phyloP scores from a whole-genome alignment of 30 jellyfish, hydroid and myxozoan genomes.

The Haliclystus octoradiatus region DNA sequence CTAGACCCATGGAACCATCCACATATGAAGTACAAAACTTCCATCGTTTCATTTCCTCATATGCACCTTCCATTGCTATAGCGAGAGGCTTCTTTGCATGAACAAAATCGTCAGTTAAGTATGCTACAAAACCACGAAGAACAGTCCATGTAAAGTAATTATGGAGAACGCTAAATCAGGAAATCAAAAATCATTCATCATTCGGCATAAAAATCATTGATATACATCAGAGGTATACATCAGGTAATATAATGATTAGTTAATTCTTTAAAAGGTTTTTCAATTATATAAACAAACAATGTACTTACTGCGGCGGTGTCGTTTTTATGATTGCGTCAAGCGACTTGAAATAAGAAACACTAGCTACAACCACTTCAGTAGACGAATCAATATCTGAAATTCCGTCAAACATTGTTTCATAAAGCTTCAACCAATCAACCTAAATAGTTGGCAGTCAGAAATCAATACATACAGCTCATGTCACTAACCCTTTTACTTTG shows the following conservation, averaged over 20 bases:
- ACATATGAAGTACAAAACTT: conserved; percentile 40
- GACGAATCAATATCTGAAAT: conserved; percentile 9
- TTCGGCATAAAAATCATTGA: neutral
- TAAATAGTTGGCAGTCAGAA: neutral
- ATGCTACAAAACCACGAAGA: conserved; percentile 10
- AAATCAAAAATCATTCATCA: neutral
- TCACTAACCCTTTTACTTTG: neutral
- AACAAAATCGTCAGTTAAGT: conserved; percentile 56
- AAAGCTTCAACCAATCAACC: conserved; percentile 54
- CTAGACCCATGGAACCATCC: conserved; percentile 61
- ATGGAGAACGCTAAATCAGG: conserved; percentile 19
- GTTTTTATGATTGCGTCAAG: conserved; percentile 9
- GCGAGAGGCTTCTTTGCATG: conserved; percentile 35
- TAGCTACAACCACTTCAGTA: conserved; percentile 20
- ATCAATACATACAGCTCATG: neutral
- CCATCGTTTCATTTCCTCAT: conserved; percentile 59
- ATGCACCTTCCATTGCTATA: conserved; percentile 52
- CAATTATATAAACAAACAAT: neutral
- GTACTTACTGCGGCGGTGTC: conserved; percentile 9
- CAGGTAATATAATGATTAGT: too few species aligned
- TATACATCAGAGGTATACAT: too few species aligned
- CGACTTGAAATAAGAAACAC: conserved; percentile 21
- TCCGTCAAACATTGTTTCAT: conserved; percentile 9
- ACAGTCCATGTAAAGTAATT: conserved; percentile 43
- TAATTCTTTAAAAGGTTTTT: neutral